Conservation (phyloP, 2,888 invertebrate species). For the Rhagonycha fulva region DNA sequence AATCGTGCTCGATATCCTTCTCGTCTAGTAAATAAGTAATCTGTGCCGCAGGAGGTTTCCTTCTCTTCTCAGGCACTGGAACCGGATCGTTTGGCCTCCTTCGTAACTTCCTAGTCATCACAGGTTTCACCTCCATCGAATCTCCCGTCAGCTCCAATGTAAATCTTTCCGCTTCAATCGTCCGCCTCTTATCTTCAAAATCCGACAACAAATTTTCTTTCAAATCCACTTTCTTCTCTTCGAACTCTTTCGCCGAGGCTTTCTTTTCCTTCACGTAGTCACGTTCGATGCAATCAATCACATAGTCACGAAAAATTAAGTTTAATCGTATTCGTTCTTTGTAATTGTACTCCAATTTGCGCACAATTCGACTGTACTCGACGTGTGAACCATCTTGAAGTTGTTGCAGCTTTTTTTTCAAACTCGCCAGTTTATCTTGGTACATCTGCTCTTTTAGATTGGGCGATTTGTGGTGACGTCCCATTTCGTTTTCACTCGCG, state of each 20-base stretch:
- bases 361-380: slow-evolving; percentile 81
- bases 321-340: slow-evolving; percentile 81
- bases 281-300: slow-evolving; percentile 84
- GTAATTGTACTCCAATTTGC: slow-evolving; percentile 79
- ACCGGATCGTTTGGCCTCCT: slow-evolving; percentile 93
- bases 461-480: slow-evolving; percentile 77
- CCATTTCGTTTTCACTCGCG: slow-evolving; percentile 93
- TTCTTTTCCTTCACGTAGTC: slow-evolving; percentile 89
- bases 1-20: slow-evolving; percentile 84
- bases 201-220: slow-evolving; percentile 87
- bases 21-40: slow-evolving; percentile 89
- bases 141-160: slow-evolving; percentile 91
- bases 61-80: slow-evolving; percentile 84
- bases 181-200: slow-evolving; percentile 88
- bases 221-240: slow-evolving; percentile 91
- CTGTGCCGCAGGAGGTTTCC: slow-evolving; percentile 83
- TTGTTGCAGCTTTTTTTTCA: slow-evolving; percentile 89
- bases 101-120: slow-evolving; percentile 91
- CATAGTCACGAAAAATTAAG: slow-evolving; percentile 76
- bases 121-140: slow-evolving; percentile 90
- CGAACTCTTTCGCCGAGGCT: slow-evolving; percentile 88
- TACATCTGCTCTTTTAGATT: slow-evolving; percentile 91
- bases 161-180: slow-evolving; percentile 84
- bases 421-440: slow-evolving; percentile 85
- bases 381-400: slow-evolving; percentile 84